Conservation (phyloP, 1,140 invertebrate genomes). For the Drosophila eugracilis region DNA sequence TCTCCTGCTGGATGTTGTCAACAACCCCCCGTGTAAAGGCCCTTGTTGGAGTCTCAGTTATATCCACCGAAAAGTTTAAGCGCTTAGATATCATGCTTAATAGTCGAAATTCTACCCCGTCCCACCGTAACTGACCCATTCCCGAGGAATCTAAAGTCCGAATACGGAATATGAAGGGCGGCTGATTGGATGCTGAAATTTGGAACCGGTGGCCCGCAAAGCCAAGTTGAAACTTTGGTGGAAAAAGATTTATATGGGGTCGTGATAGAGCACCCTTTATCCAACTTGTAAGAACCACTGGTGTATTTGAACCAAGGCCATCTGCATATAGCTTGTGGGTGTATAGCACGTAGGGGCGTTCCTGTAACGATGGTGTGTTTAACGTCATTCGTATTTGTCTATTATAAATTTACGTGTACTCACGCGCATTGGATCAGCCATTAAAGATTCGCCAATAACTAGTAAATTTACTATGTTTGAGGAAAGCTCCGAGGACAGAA, state of each 20-base stretch:
- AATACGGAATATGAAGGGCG: constrained; percentile 89
- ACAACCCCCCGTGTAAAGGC: constrained; percentile 81
- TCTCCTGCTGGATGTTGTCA: constrained; percentile 85
- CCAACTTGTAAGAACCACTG: constrained; percentile 89
- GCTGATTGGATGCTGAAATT: constrained; percentile 88
- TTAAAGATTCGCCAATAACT: constrained; percentile 87
- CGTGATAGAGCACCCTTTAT: constrained; percentile 87
- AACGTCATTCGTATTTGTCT: not conserved
- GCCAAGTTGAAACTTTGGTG: constrained; percentile 88
- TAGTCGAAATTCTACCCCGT: constrained; percentile 89
- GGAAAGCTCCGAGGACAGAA: constrained; percentile 87
- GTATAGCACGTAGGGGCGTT: constrained; percentile 89
- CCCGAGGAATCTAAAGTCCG: constrained; percentile 77
- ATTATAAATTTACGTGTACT: constrained; percentile 19
- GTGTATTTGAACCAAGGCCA: constrained; percentile 88
- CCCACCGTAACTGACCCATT: constrained; percentile 75
- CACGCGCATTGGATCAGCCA: constrained; percentile 83
- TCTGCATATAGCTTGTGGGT: constrained; percentile 89
- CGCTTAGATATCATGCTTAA: constrained; percentile 87
- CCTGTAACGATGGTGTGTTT: constrained; percentile 77
- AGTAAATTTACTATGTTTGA: constrained; percentile 89
- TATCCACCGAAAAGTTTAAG: constrained; percentile 89
- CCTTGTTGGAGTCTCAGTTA: constrained; percentile 86
- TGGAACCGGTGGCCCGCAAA: constrained; percentile 90
- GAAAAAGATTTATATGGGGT: constrained; percentile 88